These are phyloP conservation scores for Actinernus sp. DNA, from an alignment of 92 coral and sea anemone species.

Conservation along the genomic window DNA sequence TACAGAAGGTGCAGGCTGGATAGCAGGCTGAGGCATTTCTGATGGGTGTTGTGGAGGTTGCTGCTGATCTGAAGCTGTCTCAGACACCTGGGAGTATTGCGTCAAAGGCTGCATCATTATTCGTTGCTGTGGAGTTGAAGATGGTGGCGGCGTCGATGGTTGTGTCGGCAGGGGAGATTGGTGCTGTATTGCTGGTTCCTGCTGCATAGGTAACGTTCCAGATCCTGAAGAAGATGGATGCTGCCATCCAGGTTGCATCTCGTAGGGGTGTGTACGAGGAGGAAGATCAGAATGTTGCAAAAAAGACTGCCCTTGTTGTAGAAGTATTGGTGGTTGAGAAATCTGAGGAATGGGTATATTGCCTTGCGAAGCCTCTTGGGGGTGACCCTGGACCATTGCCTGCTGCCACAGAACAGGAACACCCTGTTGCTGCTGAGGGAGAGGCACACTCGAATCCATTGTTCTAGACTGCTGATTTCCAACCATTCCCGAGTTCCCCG, in stretches of 20 bases:
- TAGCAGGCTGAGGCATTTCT: constrained; percentile 20
- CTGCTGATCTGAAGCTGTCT: constrained; percentile 5
- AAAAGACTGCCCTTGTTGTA: constrained; percentile 41
- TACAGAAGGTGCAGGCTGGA: constrained; percentile 41
- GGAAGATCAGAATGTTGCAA: constrained; percentile 31
- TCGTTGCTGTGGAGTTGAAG: constrained; percentile 48
- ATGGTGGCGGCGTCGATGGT: constrained; percentile 27
- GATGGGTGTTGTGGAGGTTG: constrained; percentile 23
- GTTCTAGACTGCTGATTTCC: constrained; percentile 10
- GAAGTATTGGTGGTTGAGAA: constrained; percentile 22
- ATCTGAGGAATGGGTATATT: constrained; percentile 12
- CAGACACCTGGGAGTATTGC: constrained; percentile 8
- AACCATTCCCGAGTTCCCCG: background rate
- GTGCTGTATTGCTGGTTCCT: constrained; percentile 13
- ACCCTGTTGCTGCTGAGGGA: constrained; percentile 18
- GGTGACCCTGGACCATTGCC: constrained; percentile 13
- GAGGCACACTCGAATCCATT: constrained; percentile 15
- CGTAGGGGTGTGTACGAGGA: constrained; percentile 22
- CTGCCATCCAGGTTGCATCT: constrained; percentile 24
- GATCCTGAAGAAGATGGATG: constrained; percentile 20
- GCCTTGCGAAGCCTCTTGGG: constrained; percentile 24
- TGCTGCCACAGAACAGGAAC: constrained; percentile 27
- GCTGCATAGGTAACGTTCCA: constrained; percentile 14
- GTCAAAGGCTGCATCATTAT: constrained; percentile 56
- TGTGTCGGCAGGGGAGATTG: constrained; percentile 28